Base-by-base conservation (phyloP, 2,888 invertebrate species). In the Ceraclea dissimilis region DNA sequence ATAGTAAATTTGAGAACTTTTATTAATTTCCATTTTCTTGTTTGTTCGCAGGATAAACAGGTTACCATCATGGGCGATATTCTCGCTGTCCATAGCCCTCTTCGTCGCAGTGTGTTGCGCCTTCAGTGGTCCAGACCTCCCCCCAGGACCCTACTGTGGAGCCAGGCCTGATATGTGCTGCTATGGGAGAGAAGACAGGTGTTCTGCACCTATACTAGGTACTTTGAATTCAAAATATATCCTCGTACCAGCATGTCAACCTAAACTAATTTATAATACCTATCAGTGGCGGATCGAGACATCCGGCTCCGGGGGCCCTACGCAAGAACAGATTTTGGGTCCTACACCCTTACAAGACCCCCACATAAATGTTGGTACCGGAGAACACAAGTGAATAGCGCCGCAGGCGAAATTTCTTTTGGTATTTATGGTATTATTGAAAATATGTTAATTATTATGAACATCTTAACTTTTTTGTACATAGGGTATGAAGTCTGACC, bases 141-240 rank as follows among this genome's bases (percentile, higher is more conserved):
- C 79, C 0, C 73, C 75, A 0, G 83, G 84, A 0, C 80, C 80
- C 0, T 86, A 81, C 67, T 84, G 84, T 65, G 78, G 72, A 1
- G 62, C 5, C 63, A 26, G 70, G 50, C 69, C 67, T 1, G 67
- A 70, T 13, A 70, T 73, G 18, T 94, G 94, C 70, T 96, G 96
- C 67, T 66, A 66, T 0, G 81, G 84, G 49, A 77, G 96, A 48
- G 75, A 83, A 62, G 96, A 96, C 70, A 79, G 81, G 17, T 96
- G 96, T 69, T 82, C 91, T 0, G 81, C 86, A 52, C 86, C 85
- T 20, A 92, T 95, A 66, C 71, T 88, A 58, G 80, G 86, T 85
- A 68, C 73, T 65, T 20, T 52, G 21, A 51, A 20, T 33, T 51
- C n/a, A 18, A 6, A 48, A n/a, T n/a, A n/a, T n/a, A n/a, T n/a